Evolutionary conservation across 1,140 invertebrate species (phyloP).

Genomic region (Bicyclus anynana): DNA sequence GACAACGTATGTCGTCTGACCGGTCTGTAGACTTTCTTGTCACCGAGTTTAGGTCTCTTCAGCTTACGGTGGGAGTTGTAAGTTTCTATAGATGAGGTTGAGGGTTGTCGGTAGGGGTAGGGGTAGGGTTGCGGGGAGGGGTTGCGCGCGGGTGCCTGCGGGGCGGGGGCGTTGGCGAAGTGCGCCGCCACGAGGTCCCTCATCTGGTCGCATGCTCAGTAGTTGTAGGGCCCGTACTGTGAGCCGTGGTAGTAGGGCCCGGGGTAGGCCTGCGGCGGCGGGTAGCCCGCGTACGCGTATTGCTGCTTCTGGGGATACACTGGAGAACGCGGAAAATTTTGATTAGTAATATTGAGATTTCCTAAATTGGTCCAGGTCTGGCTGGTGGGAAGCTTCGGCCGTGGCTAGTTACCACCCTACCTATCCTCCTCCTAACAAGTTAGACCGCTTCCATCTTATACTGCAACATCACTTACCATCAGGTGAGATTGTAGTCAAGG

Average conservation of each 20-base stretch:
- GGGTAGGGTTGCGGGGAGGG: constrained; percentile 40
- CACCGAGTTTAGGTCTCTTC: constrained; percentile 50
- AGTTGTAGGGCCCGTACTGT: constrained; percentile 95
- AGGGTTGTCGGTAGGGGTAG: constrained; percentile 26
- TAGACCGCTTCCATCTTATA: too few relatives aligned
- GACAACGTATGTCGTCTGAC: constrained; percentile 60
- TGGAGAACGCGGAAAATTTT: constrained; percentile 51
- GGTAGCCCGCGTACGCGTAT: constrained; percentile 90
- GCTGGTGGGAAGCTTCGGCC: too few relatives aligned
- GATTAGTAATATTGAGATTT: too few relatives aligned
- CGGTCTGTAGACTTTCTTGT: constrained; percentile 57
- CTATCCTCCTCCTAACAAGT: too few relatives aligned
- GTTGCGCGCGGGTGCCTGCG: constrained; percentile 67
- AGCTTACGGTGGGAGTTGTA: constrained; percentile 61
- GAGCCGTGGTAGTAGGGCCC: constrained; percentile 94
- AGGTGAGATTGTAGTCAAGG: too few relatives aligned
- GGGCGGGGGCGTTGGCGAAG: constrained; percentile 58
- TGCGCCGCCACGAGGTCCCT: constrained; percentile 62
- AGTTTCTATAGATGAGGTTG: constrained; percentile 42
- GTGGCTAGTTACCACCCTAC: too few relatives aligned
- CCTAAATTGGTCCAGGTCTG: too few relatives aligned
- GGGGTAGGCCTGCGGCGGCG: constrained; percentile 88
- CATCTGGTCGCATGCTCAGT: constrained; percentile 80
- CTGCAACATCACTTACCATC: too few relatives aligned
- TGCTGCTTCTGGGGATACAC: constrained; percentile 97